These are phyloP conservation scores for Xestia sexstrigata DNA, from an alignment of 2,888 invertebrate species.

Conservation along the genomic window DNA sequence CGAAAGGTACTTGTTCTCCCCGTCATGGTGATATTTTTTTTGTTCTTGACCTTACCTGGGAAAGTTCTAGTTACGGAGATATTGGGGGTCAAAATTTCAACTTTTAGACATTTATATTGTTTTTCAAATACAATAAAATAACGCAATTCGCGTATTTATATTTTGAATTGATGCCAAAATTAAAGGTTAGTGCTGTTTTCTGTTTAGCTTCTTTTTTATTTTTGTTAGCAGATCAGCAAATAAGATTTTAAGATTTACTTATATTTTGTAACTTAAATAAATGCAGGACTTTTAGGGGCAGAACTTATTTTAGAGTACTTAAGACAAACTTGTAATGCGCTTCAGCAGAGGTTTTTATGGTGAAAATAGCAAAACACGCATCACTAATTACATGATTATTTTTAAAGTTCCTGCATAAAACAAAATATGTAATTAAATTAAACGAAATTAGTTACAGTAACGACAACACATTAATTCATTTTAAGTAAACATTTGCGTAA, in stretches of 20 bases:
- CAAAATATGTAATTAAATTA: not conserved
- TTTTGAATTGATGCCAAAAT: not conserved
- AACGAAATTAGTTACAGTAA: not conserved
- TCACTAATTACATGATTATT: not conserved
- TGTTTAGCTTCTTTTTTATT: not conserved
- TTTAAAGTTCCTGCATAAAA: not conserved
- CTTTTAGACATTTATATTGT: too few species aligned
- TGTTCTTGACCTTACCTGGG: too few species aligned
- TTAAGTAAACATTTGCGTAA: too few species aligned
- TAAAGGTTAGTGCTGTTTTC: not conserved
- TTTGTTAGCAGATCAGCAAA: slow-evolving; percentile 1
- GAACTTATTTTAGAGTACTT: not conserved
- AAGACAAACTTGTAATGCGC: not conserved
- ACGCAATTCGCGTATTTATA: not conserved
- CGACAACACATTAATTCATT: too few species aligned
- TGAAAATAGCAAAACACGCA: not conserved
- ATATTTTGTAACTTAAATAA: slow-evolving; percentile 32
- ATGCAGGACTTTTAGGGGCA: slow-evolving; percentile 29
- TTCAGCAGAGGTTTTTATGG: not conserved
- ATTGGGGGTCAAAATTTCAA: too few species aligned
- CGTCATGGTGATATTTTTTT: too few species aligned
- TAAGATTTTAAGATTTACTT: slow-evolving; percentile 17
- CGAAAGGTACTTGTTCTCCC: too few species aligned
- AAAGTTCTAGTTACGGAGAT: too few species aligned
- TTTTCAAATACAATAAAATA: too few species aligned